Percentiles rank a stretch among this genome's conserved stretches.
phyloP scores from a whole-genome alignment of 23 tunicate species.

The Ciona savignyi region DNA sequence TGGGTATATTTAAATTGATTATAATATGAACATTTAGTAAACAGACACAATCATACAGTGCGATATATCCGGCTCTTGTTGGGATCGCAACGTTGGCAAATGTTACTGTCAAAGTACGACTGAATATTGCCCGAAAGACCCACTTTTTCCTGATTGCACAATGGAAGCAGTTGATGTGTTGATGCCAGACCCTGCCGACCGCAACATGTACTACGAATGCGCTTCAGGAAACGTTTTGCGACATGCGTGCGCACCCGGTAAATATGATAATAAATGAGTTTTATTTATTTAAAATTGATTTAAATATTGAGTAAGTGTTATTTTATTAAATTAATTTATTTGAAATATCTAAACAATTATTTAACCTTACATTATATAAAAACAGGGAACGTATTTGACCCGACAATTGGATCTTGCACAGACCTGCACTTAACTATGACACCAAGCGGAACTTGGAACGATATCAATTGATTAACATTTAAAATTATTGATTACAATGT shows the following conservation, averaged over 20 bases:
- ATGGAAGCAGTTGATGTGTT: background rate
- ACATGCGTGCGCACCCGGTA: conserved; percentile 24
- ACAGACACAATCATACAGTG: conserved; percentile 11
- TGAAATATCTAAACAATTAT: too few relatives aligned
- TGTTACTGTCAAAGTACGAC: conserved; percentile 35
- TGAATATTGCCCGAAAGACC: conserved; percentile 30
- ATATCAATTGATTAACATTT: too few relatives aligned
- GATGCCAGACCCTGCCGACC: conserved; percentile 20
- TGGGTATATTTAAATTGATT: background rate
- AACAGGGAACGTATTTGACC: conserved; percentile 50
- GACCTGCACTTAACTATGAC: conserved; percentile 10
- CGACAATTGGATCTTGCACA: conserved; percentile 19
- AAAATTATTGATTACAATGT: too few relatives aligned
- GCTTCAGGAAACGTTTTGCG: conserved; percentile 18
- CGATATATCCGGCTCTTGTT: conserved; percentile 23
- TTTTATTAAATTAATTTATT: too few relatives aligned
- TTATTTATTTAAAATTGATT: too few relatives aligned
- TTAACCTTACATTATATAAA: too few relatives aligned
- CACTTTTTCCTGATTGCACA: conserved; percentile 15
- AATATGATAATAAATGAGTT: too few relatives aligned
- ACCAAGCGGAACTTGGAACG: conserved; percentile 24
- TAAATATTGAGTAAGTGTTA: too few relatives aligned
- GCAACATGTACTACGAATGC: conserved; percentile 32
- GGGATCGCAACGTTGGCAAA: conserved; percentile 44
- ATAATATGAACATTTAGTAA: background rate